Evolutionary conservation across 2,888 invertebrate genomes (phyloP), one percentile per base, ranked within the genome.

Genomic region (Ornithoptera alexandrae): DNA sequence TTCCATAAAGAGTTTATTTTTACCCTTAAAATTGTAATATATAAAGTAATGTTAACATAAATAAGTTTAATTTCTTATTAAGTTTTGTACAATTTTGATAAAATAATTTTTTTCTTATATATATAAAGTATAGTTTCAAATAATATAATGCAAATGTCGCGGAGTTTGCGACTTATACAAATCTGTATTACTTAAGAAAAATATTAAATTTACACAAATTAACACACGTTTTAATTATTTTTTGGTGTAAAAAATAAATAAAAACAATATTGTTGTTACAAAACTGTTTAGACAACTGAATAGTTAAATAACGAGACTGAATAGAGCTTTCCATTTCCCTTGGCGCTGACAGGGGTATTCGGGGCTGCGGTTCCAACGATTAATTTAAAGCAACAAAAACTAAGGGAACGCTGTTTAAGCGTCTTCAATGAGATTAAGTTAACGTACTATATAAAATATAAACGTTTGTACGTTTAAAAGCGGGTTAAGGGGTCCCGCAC

Each of bases 391-490:
- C 50, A 56, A 30, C 57, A 65, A 61, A 65, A 69, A 65, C 59
- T 59, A 64, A 62, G 24, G 42, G 57, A 61, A 69, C 36, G 68
- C 56, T 17, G 61, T 42, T 39, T 56, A 42, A 61, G 39, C 42
- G 60, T 42, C 56, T 65, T 24, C 65, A 65, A 69, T 57, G 57
- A 61, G 58, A 65, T 68, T 67, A 68, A 67, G 58, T 71, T 61
- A 57, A 64, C 56, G 57, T 65, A 24, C 22, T 24, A 18, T 61
- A 20, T 60, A 30, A 30, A 30, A 30, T 30, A 30, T 30, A 30
- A 22, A 22, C 22, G 22, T 22, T n/a, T 22, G 22, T 22, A 22
- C 22, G 22, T 22, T 22, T 22, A 22, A 4, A 30, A 30, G 30
- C 30, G 30, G 30, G 3, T 3, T 30, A 30, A 30, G 30, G 30